These are phyloP conservation scores for Pelecanoides urinatrix DNA, from an alignment of 2,113 vertebrate species.

Conservation along the genomic window DNA sequence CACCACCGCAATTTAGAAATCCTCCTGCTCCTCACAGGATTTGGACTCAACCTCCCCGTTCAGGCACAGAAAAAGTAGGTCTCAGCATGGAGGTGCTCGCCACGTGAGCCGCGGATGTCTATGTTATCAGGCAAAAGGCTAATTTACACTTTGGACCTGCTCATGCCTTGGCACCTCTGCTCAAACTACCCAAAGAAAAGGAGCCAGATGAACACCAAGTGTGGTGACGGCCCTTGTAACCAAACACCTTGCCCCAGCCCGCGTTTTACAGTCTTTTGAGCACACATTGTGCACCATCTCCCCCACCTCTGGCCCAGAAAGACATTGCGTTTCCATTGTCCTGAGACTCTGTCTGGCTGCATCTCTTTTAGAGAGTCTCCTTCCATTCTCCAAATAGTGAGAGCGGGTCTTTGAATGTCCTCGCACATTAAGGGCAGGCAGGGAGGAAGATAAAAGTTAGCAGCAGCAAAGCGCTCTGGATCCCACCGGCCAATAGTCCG, in stretches of 20 bases:
- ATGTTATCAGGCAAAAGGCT: not conserved
- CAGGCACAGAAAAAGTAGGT: not conserved
- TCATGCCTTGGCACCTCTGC: not conserved
- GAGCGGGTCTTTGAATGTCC: not conserved
- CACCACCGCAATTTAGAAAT: not conserved
- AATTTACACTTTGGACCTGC: not conserved
- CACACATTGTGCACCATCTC: not conserved
- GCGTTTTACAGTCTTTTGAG: not conserved
- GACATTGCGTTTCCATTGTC: not conserved
- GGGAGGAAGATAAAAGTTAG: not conserved
- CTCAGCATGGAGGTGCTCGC: accelerated
- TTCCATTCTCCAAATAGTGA: not conserved
- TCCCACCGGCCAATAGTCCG: not conserved
- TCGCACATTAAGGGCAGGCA: not conserved
- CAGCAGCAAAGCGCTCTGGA: not conserved
- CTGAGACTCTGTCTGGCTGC: not conserved
- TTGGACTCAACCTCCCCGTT: not conserved
- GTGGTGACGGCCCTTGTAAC: not conserved
- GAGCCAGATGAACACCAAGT: not conserved
- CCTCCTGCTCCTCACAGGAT: not conserved
- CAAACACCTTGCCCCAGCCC: not conserved
- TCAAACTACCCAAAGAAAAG: not conserved
- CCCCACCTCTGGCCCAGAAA: not conserved
- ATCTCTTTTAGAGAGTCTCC: not conserved
- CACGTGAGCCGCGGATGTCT: not conserved